These are phyloP conservation scores for Varecia variegata DNA, from an alignment of 2,797 vertebrate species.

Conservation along the genomic window DNA sequence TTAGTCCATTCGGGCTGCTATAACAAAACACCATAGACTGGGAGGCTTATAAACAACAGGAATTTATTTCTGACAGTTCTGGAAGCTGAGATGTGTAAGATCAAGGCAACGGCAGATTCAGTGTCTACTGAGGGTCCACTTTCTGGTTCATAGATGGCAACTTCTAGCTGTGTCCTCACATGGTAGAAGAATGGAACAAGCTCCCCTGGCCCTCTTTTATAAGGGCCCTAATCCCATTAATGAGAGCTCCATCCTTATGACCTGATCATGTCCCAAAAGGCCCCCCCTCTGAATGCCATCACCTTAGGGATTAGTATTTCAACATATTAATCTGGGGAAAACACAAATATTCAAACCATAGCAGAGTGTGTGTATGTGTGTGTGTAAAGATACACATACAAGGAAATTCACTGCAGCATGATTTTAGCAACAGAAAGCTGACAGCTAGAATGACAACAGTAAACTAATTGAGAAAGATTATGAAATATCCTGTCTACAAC, in stretches of 20 bases:
- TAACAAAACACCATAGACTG: neutral
- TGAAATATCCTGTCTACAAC: neutral
- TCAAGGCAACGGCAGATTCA: neutral
- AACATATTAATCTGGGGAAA: neutral
- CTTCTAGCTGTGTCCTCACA: neutral
- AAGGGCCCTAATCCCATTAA: neutral
- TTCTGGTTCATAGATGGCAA: neutral
- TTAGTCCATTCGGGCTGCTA: neutral
- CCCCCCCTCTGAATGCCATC: too few relatives aligned
- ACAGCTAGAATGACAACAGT: neutral
- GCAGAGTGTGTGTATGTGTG: neutral
- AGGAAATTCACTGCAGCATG: neutral
- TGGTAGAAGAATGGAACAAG: neutral
- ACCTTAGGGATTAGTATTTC: neutral
- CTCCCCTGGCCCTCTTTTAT: neutral
- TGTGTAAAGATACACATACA: neutral
- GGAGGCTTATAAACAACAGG: neutral
- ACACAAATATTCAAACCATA: neutral
- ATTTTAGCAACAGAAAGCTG: neutral
- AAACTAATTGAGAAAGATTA: neutral
- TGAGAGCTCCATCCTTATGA: neutral
- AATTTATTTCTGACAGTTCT: neutral
- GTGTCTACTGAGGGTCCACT: neutral
- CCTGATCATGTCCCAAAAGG: neutral
- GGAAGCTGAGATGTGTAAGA: neutral